Evolutionary conservation across 2,888 invertebrate species (phyloP).

Genomic region (Yponomeuta evonymella): DNA sequence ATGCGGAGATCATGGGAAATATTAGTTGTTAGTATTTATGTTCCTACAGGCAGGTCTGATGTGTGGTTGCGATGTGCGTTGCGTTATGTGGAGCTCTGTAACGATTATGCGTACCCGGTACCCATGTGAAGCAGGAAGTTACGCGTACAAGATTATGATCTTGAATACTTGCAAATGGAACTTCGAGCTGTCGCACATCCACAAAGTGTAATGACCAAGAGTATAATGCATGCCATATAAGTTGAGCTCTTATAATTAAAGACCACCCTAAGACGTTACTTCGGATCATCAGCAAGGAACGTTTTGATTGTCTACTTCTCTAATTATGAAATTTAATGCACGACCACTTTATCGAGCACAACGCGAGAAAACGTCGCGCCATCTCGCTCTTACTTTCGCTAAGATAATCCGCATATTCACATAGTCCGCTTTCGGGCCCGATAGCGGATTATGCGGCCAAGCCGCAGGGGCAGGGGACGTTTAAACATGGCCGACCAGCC

Average conservation of each 20-base stretch:
- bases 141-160: neutral
- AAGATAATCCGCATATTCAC: neutral
- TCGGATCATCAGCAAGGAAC: no score
- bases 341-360: no score
- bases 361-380: no score
- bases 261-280: neutral
- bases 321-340: no score
- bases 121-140: slow-evolving; percentile 1
- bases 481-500: neutral
- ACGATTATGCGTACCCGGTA: neutral
- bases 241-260: neutral
- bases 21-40: neutral
- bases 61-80: slow-evolving; percentile 1
- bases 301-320: no score
- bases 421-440: neutral
- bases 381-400: no score
- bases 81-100: neutral
- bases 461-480: neutral
- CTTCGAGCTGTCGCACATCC: neutral
- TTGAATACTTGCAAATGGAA: neutral
- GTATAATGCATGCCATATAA: slow-evolving; percentile 1
- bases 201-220: neutral
- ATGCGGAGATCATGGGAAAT: neutral
- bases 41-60: neutral
- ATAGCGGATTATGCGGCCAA: neutral